Base-by-base conservation (phyloP, 2,113 vertebrate species). In the Macquaria ambigua region DNA sequence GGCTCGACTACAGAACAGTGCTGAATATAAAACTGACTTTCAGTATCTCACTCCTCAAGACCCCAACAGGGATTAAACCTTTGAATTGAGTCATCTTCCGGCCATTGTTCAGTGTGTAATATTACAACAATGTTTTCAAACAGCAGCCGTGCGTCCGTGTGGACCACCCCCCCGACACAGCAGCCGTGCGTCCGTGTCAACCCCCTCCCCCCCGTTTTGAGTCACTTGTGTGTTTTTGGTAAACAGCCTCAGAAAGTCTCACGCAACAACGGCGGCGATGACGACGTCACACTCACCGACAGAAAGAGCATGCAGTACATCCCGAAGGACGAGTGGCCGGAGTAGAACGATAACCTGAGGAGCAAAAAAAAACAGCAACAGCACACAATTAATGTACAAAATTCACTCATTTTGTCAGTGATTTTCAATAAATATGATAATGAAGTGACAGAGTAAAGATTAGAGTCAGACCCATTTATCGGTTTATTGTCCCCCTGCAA, bases 261-360 rank as follows among this genome's bases (percentile, higher is more conserved):
- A 70, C 14, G 23, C 21, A 5, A 64, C 1, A 6, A 5, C 4
- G 31, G n/a, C n/a, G n/a, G n/a, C n/a, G n/a, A n/a, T n/a, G n/a
- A 9, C 0, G 31, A 7, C 1, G 12, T 8, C 8, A 14, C 59
- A 96, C 97, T 98, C 89, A 99, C 98, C 85, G 96, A 97, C 87
- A 99, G 94, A 92, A 99, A 99, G 87, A 98, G 90, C 98, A 99
- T 98, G 93, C 97, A 98, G 95, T 99, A 99, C 98, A 99, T 99
- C 80, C 97, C 97, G 0, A 99, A 99, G 72, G 98, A 99, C 0
- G 98, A 98, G 92, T 99, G 98, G 4, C 98, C 97, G 0, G 98
- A 99, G 85, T 99, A 99, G 95, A 99, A 99, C 0, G 98, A 99
- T 41, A 99, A 84, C 83, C 98, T 99, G 90, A 2, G 25, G 69